Conservation (phyloP, 2,113 vertebrate genomes). For the Pituophis catenifer region DNA sequence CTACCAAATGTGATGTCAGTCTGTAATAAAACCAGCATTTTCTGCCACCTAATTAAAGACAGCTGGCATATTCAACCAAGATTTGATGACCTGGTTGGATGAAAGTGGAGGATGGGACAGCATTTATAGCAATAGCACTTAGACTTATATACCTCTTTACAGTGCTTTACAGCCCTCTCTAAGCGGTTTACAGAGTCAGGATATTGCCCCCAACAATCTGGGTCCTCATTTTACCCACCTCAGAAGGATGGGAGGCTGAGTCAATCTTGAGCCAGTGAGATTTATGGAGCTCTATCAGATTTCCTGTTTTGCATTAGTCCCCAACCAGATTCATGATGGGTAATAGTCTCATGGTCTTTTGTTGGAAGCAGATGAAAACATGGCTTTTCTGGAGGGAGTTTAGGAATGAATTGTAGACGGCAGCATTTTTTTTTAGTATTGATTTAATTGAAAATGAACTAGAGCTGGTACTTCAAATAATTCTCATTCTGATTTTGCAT, state of each 20-base stretch:
- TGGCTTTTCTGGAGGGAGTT: background rate
- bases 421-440: background rate
- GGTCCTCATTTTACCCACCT: no score
- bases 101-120: background rate
- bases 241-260: no score
- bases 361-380: background rate
- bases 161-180: no score
- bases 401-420: background rate
- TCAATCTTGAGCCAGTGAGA: no score
- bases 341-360: background rate
- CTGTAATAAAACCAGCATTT: background rate
- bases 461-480: background rate
- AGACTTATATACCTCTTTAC: no score
- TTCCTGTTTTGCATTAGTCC: background rate
- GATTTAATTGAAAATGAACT: background rate
- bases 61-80: background rate
- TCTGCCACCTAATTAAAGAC: background rate
- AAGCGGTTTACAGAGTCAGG: no score
- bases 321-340: background rate
- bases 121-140: no score
- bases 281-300: background rate
- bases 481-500: background rate
- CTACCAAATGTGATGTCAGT: background rate
- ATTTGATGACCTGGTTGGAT: background rate
- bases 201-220: no score